Conservation (phyloP, 2,888 invertebrate genomes). For the Tetragonisca angustula region DNA sequence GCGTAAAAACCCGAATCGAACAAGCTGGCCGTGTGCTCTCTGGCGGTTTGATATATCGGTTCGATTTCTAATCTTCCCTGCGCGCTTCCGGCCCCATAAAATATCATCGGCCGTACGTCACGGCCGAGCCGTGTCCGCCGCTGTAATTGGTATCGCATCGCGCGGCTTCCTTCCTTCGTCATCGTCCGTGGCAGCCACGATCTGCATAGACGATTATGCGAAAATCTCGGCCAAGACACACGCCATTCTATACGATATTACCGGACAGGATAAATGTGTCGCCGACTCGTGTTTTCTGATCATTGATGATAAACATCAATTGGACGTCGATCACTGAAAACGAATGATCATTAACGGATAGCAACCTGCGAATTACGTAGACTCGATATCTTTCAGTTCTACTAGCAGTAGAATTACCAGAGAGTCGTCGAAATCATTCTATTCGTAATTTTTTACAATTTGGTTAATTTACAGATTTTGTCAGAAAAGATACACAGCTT, state of each 20-base stretch:
- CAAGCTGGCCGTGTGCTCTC: not conserved
- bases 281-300: conserved; percentile 35
- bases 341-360: too few species aligned
- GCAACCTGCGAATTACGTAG: too few species aligned
- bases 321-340: too few species aligned
- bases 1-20: conserved; percentile 44
- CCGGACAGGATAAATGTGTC: conserved; percentile 46
- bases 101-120: conserved; percentile 55
- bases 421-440: too few species aligned
- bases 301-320: too few species aligned
- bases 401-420: too few species aligned
- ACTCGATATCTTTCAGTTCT: too few species aligned
- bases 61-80: conserved; percentile 62
- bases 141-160: conserved; percentile 64
- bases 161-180: conserved; percentile 41
- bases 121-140: conserved; percentile 32
- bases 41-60: conserved; percentile 35
- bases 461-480: too few species aligned
- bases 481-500: too few species aligned
- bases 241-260: conserved; percentile 11
- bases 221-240: conserved; percentile 15
- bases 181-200: conserved; percentile 32
- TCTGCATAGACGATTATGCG: conserved; percentile 56
- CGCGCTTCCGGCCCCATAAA: conserved; percentile 41
- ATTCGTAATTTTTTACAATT: too few species aligned